Percentiles rank a stretch among this genome's conserved stretches.
Conservation (phyloP, 2,113 vertebrate species). For the Odobenus rosmarus region DNA sequence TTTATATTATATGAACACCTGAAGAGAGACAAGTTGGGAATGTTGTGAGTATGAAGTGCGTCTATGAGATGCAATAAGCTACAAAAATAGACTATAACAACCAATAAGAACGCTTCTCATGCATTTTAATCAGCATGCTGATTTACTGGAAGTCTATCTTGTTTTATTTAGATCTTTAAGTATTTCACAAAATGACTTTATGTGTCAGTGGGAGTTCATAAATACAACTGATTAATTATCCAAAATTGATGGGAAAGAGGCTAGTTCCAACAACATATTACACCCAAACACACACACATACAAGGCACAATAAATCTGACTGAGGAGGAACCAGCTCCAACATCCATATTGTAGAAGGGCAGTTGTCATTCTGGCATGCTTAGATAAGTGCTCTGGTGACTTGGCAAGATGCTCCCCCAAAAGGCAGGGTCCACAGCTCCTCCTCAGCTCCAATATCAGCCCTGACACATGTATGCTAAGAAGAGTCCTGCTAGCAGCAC, state of each 20-base stretch:
- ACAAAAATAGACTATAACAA: neutral
- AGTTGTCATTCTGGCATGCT: neutral
- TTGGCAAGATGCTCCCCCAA: neutral
- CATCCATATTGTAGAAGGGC: neutral
- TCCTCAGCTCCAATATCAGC: neutral
- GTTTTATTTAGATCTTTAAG: constrained; percentile 41
- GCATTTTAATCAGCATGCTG: neutral
- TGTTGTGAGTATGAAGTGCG: constrained; percentile 84
- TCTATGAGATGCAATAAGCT: neutral
- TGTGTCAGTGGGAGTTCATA: neutral
- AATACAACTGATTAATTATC: constrained; percentile 49
- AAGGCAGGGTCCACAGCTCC: neutral
- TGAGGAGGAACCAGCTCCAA: neutral
- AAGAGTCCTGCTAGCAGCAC: neutral
- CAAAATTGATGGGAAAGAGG: neutral
- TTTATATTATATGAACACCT: constrained; percentile 86
- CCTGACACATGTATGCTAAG: neutral
- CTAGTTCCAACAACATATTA: constrained; percentile 8
- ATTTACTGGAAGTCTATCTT: neutral
- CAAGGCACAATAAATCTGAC: neutral
- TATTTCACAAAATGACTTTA: constrained; percentile 54
- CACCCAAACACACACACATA: neutral
- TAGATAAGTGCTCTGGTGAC: neutral
- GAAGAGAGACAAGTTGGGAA: constrained; percentile 84
- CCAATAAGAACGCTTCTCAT: neutral